Conservation (phyloP, 2,888 invertebrate genomes). For the Gastrophysa polygoni region DNA sequence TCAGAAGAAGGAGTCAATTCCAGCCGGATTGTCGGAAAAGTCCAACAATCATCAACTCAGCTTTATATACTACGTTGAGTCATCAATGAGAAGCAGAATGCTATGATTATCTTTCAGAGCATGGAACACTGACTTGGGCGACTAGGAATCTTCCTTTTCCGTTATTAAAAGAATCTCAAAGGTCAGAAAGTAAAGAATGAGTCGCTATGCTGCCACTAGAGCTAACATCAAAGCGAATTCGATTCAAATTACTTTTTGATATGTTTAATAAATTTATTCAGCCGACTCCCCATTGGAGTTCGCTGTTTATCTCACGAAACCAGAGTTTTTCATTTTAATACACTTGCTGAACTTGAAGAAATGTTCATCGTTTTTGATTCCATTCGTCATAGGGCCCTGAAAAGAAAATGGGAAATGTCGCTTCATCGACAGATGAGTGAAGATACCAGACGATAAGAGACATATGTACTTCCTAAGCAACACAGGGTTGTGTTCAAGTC, state of each 20-base stretch:
- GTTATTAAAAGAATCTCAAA: constrained; percentile 33
- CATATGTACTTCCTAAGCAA: no score
- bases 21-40: no score
- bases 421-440: no score
- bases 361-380: constrained; percentile 11
- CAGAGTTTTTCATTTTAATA: constrained; percentile 25
- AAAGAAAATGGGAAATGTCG: no score
- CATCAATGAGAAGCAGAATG: no score
- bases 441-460: no score
- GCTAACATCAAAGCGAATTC: constrained; percentile 47
- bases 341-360: constrained; percentile 23
- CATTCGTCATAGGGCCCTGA: no score
- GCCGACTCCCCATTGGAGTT: constrained; percentile 33
- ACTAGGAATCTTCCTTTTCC: constrained; percentile 33
- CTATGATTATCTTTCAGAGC: background rate
- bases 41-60: no score
- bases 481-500: no score
- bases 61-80: no score
- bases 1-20: no score
- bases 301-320: constrained; percentile 28
- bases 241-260: constrained; percentile 47
- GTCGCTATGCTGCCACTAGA: constrained; percentile 42
- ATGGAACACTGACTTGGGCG: constrained; percentile 34
- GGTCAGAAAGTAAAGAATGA: constrained; percentile 39
- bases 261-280: constrained; percentile 44